These are phyloP conservation scores for Xanthia togata DNA, from an alignment of 2,888 invertebrate genomes.

Conservation along the genomic window DNA sequence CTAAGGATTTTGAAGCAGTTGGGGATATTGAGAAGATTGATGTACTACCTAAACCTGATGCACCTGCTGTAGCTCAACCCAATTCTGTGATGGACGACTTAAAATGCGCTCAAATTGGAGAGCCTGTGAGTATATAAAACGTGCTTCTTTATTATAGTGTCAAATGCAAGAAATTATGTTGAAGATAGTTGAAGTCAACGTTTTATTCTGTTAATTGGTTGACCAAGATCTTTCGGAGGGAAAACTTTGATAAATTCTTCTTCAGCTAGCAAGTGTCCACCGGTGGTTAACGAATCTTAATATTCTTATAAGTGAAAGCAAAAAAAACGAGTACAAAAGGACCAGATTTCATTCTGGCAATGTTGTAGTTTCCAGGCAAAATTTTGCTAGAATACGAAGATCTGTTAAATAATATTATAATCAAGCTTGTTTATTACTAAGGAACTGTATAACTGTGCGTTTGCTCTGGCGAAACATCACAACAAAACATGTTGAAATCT, in stretches of 20 bases:
- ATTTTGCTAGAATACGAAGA: neutral
- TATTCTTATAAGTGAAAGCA: neutral
- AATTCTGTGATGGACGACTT: conserved; percentile 28
- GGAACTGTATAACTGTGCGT: too few species aligned
- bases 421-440: neutral
- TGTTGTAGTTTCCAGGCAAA: neutral
- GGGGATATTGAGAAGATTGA: conserved; percentile 37
- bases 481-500: too few species aligned
- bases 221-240: neutral
- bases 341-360: neutral
- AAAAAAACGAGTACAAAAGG: neutral
- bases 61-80: conserved; percentile 9
- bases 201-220: neutral
- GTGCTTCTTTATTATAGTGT: neutral
- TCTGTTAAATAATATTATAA: too few species aligned
- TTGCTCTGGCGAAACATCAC: too few species aligned
- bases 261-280: neutral
- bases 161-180: neutral
- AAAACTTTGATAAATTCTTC: neutral
- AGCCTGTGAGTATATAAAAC: conserved; percentile 45
- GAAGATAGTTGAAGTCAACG: neutral
- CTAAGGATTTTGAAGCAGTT: conserved; percentile 21
- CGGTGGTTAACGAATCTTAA: neutral
- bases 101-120: conserved; percentile 56
- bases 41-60: conserved; percentile 11